A percentile compares a stretch with the other conserved stretches of the same genome.
Conservation (phyloP, 1,140 invertebrate species). For the Bacillus rossius region DNA sequence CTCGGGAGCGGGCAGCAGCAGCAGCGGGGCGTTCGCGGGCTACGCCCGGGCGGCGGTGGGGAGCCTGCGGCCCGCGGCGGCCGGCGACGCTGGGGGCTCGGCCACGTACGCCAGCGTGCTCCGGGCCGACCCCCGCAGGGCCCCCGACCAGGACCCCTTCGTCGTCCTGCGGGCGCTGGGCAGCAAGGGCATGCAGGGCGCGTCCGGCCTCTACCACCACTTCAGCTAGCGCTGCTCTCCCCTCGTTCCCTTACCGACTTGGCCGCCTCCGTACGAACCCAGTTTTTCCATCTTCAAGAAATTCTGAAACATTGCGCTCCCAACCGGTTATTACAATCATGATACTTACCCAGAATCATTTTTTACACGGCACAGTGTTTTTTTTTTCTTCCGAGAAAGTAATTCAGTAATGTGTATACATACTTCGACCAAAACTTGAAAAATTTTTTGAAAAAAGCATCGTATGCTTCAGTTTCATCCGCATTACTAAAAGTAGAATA, state of each 20-base stretch:
- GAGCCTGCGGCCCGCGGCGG: not conserved
- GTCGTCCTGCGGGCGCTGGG: conserved; percentile 20
- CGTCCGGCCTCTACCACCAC: conserved; percentile 21
- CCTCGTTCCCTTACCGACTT: too few relatives aligned
- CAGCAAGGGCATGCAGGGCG: conserved; percentile 10
- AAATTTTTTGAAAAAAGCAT: too few relatives aligned
- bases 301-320: not conserved
- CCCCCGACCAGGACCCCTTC: conserved; percentile 29
- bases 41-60: conserved; percentile 31
- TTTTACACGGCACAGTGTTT: not conserved
- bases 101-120: conserved; percentile 9
- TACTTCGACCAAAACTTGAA: too few relatives aligned
- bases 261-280: too few relatives aligned
- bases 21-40: conserved; percentile 30
- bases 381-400: not conserved
- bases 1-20: conserved; percentile 20
- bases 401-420: not conserved
- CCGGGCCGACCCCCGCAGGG: not conserved
- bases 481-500: too few relatives aligned
- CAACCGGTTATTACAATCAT: not conserved
- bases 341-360: not conserved
- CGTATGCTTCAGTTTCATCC: too few relatives aligned
- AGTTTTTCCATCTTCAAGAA: not conserved
- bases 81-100: not conserved
- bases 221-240: conserved; percentile 18